Conservation (phyloP, 2,888 invertebrate genomes). For the Protodeltote pygarga region DNA sequence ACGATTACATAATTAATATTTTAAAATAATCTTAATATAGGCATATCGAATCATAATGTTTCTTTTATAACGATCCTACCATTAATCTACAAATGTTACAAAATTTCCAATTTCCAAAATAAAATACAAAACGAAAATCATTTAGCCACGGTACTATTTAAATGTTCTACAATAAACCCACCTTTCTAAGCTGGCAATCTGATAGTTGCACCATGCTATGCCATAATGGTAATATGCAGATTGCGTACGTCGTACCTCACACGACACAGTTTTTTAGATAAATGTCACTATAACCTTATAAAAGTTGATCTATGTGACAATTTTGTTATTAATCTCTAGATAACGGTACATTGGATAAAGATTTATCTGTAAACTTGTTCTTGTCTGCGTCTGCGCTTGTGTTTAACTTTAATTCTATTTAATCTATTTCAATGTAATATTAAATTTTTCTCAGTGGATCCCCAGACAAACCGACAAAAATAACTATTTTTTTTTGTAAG, state of each 20-base stretch:
- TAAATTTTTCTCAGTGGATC: too few species aligned
- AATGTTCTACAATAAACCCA: conserved; percentile 27
- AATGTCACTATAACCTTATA: conserved; percentile 45
- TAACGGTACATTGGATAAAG: too few species aligned
- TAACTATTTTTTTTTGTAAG: too few species aligned
- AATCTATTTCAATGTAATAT: too few species aligned
- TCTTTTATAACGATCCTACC: conserved; percentile 9
- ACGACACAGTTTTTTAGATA: conserved; percentile 44
- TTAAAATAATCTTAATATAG: too few species aligned
- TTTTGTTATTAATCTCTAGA: conserved; percentile 29
- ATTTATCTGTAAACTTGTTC: too few species aligned
- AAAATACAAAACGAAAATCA: conserved; percentile 15
- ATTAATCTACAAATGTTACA: conserved; percentile 26
- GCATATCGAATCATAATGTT: not conserved
- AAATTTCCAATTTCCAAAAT: conserved; percentile 11
- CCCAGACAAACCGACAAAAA: too few species aligned
- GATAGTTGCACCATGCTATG: conserved; percentile 43
- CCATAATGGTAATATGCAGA: conserved; percentile 37
- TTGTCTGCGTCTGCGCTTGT: too few species aligned
- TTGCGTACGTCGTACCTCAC: conserved; percentile 48
- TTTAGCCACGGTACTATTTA: conserved; percentile 20
- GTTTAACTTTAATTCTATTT: too few species aligned
- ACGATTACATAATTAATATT: too few species aligned
- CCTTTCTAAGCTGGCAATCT: conserved; percentile 36
- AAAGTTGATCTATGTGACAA: conserved; percentile 34